A percentile compares a stretch with the other conserved stretches of the same genome.
phyloP scores from a whole-genome alignment of 1,140 invertebrate species.

The Colletes latitarsis region DNA sequence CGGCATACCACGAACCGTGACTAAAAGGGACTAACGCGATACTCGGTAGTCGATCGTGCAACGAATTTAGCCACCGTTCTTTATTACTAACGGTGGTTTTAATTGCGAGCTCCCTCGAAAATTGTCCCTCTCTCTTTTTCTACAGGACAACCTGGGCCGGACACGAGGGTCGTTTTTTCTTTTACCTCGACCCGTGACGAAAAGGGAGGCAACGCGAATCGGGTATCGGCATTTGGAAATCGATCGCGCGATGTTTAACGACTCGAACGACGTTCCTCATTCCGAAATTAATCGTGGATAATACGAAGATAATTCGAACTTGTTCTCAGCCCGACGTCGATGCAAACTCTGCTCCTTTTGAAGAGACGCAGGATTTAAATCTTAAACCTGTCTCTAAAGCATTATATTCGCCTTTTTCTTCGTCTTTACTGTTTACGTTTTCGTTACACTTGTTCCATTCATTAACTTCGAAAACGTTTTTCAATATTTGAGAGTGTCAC shows the following conservation, averaged over 20 bases:
- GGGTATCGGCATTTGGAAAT: slow-evolving; percentile 60
- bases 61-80: slow-evolving; percentile 64
- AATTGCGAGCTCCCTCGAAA: slow-evolving; percentile 63
- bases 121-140: slow-evolving; percentile 30
- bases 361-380: too few relatives aligned
- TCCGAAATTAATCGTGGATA: slow-evolving; percentile 56
- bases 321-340: background rate
- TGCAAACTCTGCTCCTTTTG: background rate
- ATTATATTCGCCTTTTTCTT: too few relatives aligned
- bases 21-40: slow-evolving; percentile 64
- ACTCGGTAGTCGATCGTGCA: slow-evolving; percentile 66
- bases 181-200: slow-evolving; percentile 52
- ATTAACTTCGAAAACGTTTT: too few relatives aligned
- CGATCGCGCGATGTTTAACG: slow-evolving; percentile 59
- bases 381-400: too few relatives aligned
- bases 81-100: slow-evolving; percentile 61
- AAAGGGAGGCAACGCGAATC: slow-evolving; percentile 60
- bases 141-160: background rate
- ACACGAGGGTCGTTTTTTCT: slow-evolving; percentile 21
- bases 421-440: too few relatives aligned
- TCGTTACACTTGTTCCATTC: too few relatives aligned
- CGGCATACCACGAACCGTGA: slow-evolving; percentile 59
- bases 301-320: slow-evolving; percentile 28
- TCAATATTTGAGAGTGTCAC: too few relatives aligned
- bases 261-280: slow-evolving; percentile 52